Base-by-base conservation (phyloP, 2,888 invertebrate species). In the Chrysolina oricalcia region DNA sequence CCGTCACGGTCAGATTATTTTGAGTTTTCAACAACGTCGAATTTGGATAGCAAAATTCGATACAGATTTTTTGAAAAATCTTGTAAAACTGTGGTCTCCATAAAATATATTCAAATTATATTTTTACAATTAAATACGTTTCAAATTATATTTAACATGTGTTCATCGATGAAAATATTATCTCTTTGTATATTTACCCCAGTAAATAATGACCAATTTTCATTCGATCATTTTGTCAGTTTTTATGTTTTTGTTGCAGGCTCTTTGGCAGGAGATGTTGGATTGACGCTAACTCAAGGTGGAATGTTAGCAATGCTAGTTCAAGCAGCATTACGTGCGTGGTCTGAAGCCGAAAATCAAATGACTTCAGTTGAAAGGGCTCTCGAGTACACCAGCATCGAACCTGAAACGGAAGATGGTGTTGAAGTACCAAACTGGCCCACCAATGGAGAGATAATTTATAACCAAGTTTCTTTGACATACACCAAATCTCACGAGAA, bases 351-450 rank as follows among this genome's bases (percentile, higher is more conserved):
- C 13, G 88, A 88, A 87, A 96, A 95, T 85, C 94, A 93, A 81
- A 95, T 96, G 96, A 96, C 95, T 4, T 94, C 95, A 11, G 97
- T 98, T 0, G 98, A 98, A 89, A 92, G 97, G 87, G 91, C 94
- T 0, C 73, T 86, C 46, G 88, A 88, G 80, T 88, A 88, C 74
- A 85, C 90, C 0, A 87, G 90, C 13, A 83, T 93, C 9, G 87
- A 90, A 75, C 83, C 86, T n/a, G 90, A 90, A 80, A 65, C 79
- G 10, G 74, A 73, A 0, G 69, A 65, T 11, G 87, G 87, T 9
- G 0, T 85, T 88, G 93, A 93, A 46, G 91, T 92, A 0, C 87
- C 88, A 0, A 72, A 81, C 40, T 94, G 94, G 94, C 94, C 94
- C 0, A 85, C 88, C 2, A 85, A 90, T 65, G 94, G 93, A 17